Evolutionary conservation across 2,797 vertebrate species (phyloP).

Genomic region (Alfaro cultratus): DNA sequence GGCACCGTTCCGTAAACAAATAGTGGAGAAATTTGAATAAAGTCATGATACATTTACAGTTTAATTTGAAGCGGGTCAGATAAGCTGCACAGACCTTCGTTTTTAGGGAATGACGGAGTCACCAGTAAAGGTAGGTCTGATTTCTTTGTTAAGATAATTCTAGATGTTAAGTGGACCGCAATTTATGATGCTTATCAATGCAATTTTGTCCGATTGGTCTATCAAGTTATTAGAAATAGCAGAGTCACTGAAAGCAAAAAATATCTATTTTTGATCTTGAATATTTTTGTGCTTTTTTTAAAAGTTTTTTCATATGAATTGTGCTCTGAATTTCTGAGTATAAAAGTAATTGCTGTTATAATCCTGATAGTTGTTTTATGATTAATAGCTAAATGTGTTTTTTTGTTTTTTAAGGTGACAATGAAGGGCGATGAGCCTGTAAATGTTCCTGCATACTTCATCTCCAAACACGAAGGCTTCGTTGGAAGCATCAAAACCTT

Average conservation of each 20-base stretch:
- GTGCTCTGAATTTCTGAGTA: neutral
- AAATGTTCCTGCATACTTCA: slow-evolving; percentile 66
- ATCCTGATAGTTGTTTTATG: slow-evolving; percentile 1
- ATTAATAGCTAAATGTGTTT: neutral
- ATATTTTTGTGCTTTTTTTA: neutral
- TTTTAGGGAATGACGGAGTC: slow-evolving; percentile 1
- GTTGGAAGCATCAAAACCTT: slow-evolving; percentile 87
- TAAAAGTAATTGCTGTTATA: neutral
- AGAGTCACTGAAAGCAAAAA: neutral
- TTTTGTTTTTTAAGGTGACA: slow-evolving; percentile 21
- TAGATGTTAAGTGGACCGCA: neutral
- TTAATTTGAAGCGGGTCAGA: neutral
- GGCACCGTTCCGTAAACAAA: slow-evolving; percentile 28
- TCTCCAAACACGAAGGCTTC: slow-evolving; percentile 87
- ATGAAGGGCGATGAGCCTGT: slow-evolving; percentile 64
- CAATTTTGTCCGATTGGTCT: neutral
- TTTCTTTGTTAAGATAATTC: neutral
- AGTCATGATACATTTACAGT: neutral
- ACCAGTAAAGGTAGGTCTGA: slow-evolving; percentile 29
- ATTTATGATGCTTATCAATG: neutral
- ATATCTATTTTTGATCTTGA: neutral
- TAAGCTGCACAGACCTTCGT: neutral
- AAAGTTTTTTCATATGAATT: too few species aligned
- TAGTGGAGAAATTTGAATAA: neutral
- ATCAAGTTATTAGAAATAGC: neutral